Evolutionary conservation across 2,888 invertebrate species (phyloP).

Genomic region (Bellardia bayeri): DNA sequence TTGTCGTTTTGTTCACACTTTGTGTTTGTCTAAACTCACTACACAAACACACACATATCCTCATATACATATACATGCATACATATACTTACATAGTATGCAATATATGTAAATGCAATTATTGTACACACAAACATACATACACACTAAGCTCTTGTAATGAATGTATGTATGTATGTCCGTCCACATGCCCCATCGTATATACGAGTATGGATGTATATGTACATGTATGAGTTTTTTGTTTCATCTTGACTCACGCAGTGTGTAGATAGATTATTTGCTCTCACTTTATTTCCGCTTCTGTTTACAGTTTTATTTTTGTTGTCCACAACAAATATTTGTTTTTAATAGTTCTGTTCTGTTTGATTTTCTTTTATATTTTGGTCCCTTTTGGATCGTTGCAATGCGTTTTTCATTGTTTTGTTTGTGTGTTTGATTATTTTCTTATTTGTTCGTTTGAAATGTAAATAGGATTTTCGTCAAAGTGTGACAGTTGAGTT

Average conservation of each 20-base stretch:
- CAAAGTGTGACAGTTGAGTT: slow-evolving; percentile 78
- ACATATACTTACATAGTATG: too few species aligned
- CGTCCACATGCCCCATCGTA: background rate
- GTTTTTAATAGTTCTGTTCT: slow-evolving; percentile 79
- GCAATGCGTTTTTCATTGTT: slow-evolving; percentile 38
- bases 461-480: slow-evolving; percentile 82
- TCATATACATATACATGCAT: too few species aligned
- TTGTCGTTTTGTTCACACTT: slow-evolving; percentile 54
- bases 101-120: slow-evolving; percentile 38
- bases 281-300: slow-evolving; percentile 65
- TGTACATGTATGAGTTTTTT: slow-evolving; percentile 17
- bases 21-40: slow-evolving; percentile 23
- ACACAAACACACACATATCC: background rate
- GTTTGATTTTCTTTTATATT: slow-evolving; percentile 72
- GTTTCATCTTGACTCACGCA: slow-evolving; percentile 57
- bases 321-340: slow-evolving; percentile 81
- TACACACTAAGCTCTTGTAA: background rate
- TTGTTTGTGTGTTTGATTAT: slow-evolving; percentile 35
- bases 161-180: background rate
- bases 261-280: slow-evolving; percentile 53
- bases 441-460: slow-evolving; percentile 71
- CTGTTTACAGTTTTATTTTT: slow-evolving; percentile 65
- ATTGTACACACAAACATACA: background rate
- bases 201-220: background rate
- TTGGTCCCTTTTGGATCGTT: slow-evolving; percentile 56